phyloP scores from a whole-genome alignment of 2,797 vertebrate species.

The Tamandua tetradactyla region DNA sequence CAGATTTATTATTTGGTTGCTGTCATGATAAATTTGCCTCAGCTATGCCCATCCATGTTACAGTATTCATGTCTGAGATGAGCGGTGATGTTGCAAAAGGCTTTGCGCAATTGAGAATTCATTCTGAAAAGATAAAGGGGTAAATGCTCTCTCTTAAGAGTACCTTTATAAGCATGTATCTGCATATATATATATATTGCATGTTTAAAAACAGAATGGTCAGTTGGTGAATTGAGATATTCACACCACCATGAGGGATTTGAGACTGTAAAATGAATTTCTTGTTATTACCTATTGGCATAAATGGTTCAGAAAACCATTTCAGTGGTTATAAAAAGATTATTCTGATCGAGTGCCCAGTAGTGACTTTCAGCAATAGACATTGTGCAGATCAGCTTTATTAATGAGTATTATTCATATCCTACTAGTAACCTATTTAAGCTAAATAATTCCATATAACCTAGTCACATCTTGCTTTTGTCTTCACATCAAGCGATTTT shows the following conservation, averaged over 20 bases:
- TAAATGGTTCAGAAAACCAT: background rate
- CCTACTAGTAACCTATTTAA: constrained; percentile 19
- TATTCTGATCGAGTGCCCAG: constrained; percentile 8
- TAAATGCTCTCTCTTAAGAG: constrained; percentile 40
- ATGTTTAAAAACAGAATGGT: constrained; percentile 27
- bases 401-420: background rate
- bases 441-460: background rate
- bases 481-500: background rate
- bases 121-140: constrained; percentile 58
- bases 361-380: background rate
- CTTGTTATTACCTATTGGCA: background rate
- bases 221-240: constrained; percentile 20
- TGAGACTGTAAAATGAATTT: constrained; percentile 11
- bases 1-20: constrained; percentile 84
- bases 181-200: background rate
- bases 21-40: constrained; percentile 84
- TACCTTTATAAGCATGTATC: background rate
- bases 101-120: constrained; percentile 67
- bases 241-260: background rate
- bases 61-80: constrained; percentile 74
- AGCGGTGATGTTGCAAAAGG: constrained; percentile 57
- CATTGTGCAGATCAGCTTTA: background rate
- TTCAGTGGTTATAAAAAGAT: background rate
- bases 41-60: constrained; percentile 73
- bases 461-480: constrained; percentile 5